Conservation (phyloP, 2,113 vertebrate species). For the Corynorhinus townsendii region DNA sequence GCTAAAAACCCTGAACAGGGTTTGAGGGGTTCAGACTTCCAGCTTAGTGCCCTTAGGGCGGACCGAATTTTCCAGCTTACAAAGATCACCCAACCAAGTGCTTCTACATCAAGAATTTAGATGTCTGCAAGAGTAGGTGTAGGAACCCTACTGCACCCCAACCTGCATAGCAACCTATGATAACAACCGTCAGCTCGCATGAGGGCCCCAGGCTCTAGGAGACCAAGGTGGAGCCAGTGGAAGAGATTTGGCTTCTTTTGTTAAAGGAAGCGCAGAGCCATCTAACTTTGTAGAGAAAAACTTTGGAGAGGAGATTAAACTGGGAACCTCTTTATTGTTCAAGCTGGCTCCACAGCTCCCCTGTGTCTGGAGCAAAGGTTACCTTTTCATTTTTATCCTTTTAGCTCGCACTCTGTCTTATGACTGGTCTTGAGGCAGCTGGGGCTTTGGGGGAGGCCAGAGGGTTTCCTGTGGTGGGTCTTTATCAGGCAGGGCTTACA, state of each 20-base stretch:
- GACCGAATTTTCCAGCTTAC: neutral
- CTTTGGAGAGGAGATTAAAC: neutral
- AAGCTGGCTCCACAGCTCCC: neutral
- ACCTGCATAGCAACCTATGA: neutral
- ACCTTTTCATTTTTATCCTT: neutral
- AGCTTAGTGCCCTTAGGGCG: neutral
- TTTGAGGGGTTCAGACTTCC: neutral
- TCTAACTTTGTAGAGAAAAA: conserved; percentile 18
- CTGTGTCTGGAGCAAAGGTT: neutral
- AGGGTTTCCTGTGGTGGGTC: neutral
- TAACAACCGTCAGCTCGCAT: neutral
- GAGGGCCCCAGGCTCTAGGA: neutral
- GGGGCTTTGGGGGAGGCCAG: neutral
- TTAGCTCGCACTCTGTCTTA: neutral
- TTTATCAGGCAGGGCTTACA: neutral
- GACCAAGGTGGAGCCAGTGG: neutral
- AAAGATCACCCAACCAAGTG: neutral
- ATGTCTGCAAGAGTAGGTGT: neutral
- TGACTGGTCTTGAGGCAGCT: neutral
- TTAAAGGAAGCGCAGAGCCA: neutral
- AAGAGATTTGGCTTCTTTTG: neutral
- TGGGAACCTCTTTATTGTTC: neutral
- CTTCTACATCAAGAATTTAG: neutral
- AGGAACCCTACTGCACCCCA: neutral
- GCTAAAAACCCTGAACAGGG: neutral